These are phyloP conservation scores for Poecilia latipinna DNA, from an alignment of 2,113 vertebrate genomes.

Conservation along the genomic window DNA sequence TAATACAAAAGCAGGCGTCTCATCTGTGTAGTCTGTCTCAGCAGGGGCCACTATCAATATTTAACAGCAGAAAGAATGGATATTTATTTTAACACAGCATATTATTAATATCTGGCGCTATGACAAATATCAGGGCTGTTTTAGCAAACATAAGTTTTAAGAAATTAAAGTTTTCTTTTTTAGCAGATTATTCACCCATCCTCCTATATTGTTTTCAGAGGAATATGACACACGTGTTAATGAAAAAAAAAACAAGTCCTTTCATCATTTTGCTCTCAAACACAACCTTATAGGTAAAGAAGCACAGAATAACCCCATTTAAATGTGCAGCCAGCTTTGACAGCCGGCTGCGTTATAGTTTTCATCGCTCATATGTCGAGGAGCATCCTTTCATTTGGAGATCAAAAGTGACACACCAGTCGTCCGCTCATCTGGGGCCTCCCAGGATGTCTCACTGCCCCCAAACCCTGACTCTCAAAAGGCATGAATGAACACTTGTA, in stretches of 20 bases:
- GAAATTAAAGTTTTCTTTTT: no score
- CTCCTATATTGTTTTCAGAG: not conserved
- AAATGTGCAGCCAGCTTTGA: constrained; percentile 24
- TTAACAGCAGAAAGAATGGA: not conserved
- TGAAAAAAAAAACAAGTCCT: not conserved
- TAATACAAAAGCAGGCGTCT: constrained; percentile 16
- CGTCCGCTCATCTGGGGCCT: constrained; percentile 60
- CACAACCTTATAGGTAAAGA: no score
- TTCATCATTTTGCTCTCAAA: not conserved
- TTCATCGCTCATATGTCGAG: constrained; percentile 44
- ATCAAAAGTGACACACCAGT: constrained; percentile 76
- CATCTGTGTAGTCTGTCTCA: not conserved
- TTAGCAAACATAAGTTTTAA: no score
- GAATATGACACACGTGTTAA: not conserved
- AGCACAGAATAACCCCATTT: constrained; percentile 10
- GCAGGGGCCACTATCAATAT: not conserved
- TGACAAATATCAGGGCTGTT: not conserved
- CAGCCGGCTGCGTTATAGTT: constrained; percentile 16
- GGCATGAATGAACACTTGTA: constrained; percentile 72
- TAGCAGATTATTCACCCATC: no score
- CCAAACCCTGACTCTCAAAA: constrained; percentile 42
- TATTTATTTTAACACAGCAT: no score
- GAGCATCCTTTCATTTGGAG: constrained; percentile 71
- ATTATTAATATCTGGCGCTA: not conserved
- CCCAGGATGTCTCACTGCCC: constrained; percentile 59